phyloP scores from a whole-genome alignment of 2,113 vertebrate species.

The Pagrus major region DNA sequence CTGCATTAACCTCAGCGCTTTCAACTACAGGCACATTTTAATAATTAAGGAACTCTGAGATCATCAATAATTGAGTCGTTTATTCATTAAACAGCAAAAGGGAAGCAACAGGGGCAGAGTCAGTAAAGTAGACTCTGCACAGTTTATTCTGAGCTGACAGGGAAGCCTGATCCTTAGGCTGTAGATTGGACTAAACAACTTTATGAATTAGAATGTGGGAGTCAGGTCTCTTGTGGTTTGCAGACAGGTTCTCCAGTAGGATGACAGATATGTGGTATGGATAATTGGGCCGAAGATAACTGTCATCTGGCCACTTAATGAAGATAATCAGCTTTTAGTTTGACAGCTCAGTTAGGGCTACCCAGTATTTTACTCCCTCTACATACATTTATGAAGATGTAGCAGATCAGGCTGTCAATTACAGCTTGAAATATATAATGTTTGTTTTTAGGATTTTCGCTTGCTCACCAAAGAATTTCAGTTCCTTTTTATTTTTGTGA shows the following conservation, averaged over 20 bases:
- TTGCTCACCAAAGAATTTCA: background rate
- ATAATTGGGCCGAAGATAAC: conserved; percentile 72
- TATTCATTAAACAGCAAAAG: conserved; percentile 80
- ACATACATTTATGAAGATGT: conserved; percentile 27
- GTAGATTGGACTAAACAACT: conserved; percentile 52
- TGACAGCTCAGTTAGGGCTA: conserved; percentile 65
- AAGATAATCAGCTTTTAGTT: conserved; percentile 70
- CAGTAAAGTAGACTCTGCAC: conserved; percentile 45
- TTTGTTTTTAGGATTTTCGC: conserved; percentile 5
- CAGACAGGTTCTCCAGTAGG: conserved; percentile 47
- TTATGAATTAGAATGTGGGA: conserved; percentile 47
- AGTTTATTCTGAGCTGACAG: conserved; percentile 42
- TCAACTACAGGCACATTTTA: conserved; percentile 75
- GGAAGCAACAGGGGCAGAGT: conserved; percentile 57
- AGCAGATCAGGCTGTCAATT: conserved; percentile 22
- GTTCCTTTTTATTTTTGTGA: background rate
- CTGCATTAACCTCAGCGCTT: conserved; percentile 70
- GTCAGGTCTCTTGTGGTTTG: conserved; percentile 38
- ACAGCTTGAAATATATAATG: conserved; percentile 3
- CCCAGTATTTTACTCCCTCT: conserved; percentile 11
- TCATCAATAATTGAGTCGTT: conserved; percentile 81
- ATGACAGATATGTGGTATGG: conserved; percentile 64
- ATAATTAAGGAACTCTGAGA: conserved; percentile 74
- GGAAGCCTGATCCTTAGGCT: conserved; percentile 43
- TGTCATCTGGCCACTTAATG: conserved; percentile 66